phyloP scores from a whole-genome alignment of 2,113 vertebrate species.

The Parotia lawesii region DNA sequence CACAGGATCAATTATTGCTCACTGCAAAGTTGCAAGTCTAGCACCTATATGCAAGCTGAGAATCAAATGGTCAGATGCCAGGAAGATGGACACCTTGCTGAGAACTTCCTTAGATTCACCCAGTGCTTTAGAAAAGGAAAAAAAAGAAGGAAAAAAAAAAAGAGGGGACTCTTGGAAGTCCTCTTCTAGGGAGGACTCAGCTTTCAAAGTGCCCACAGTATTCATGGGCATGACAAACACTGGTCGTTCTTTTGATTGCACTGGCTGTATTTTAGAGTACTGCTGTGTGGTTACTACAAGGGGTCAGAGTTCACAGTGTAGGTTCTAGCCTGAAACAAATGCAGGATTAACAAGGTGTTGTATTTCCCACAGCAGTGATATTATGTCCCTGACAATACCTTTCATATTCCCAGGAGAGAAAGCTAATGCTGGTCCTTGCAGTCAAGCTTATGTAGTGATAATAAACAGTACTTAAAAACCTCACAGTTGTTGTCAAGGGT shows the following conservation, averaged over 20 bases:
- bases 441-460: neutral
- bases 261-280: neutral
- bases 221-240: neutral
- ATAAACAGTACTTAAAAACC: neutral
- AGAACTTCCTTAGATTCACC: neutral
- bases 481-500: neutral
- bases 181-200: neutral
- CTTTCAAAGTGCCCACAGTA: neutral
- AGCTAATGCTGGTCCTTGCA: neutral
- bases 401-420: neutral
- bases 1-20: neutral
- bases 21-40: neutral
- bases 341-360: neutral
- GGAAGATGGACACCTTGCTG: neutral
- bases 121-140: neutral
- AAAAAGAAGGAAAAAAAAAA: too few species aligned
- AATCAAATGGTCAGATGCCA: neutral
- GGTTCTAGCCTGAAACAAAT: neutral
- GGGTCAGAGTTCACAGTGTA: neutral
- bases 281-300: neutral
- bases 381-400: neutral
- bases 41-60: neutral
- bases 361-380: neutral
- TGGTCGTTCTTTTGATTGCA: neutral
- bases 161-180: neutral